Evolutionary conservation across 2,797 vertebrate species (phyloP).

Genomic region (Coracias cyanogaster): DNA sequence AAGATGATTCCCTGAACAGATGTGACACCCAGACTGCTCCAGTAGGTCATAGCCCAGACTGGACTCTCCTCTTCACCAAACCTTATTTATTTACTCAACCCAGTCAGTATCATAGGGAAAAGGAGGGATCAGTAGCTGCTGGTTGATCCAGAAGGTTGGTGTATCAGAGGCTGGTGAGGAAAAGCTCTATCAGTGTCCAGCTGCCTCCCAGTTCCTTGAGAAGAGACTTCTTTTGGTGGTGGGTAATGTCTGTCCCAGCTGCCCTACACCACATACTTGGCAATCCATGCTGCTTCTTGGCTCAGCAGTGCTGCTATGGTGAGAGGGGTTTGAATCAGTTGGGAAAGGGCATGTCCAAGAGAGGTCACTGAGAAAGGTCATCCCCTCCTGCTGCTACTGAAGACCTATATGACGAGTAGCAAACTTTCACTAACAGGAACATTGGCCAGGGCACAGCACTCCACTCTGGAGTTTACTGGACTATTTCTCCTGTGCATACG

Average conservation of each 20-base stretch:
- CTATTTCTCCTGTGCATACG: neutral
- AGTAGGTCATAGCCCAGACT: rapidly evolving
- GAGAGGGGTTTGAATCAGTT: neutral
- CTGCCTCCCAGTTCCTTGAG: neutral
- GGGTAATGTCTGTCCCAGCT: neutral
- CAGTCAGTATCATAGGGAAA: neutral
- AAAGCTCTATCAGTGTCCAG: rapidly evolving
- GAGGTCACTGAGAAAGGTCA: neutral
- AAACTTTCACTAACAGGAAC: neutral
- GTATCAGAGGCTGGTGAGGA: neutral
- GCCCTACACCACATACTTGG: neutral
- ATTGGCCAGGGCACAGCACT: no score
- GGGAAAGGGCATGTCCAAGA: neutral
- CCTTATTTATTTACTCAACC: neutral
- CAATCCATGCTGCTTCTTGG: neutral
- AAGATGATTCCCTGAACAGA: neutral
- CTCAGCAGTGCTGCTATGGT: neutral
- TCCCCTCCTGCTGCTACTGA: neutral
- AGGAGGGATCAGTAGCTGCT: neutral
- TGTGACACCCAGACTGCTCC: neutral
- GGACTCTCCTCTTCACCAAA: neutral
- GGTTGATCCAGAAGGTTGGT: neutral
- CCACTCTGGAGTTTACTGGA: neutral
- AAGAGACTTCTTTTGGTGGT: neutral
- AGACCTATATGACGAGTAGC: neutral